Evolutionary conservation across 2,888 invertebrate genomes (phyloP), one percentile per base, ranked within the genome.

Genomic region (Pammene aurita): DNA sequence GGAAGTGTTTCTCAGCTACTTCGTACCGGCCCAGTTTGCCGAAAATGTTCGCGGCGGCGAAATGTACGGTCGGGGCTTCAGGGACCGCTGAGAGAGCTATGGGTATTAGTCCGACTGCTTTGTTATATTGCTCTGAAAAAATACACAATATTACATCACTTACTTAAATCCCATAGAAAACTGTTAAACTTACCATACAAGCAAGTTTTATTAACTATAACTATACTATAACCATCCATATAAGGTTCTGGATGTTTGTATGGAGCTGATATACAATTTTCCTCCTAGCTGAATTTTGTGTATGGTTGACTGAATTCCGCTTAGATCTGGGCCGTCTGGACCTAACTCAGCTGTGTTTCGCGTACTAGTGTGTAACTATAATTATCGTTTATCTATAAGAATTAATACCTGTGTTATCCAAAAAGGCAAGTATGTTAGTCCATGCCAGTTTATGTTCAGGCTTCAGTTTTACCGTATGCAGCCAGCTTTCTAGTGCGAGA

Each of bases 371-470:
- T 5, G 9, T 9, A 5, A 9, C 11, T 13, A n/a, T 34, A 13
- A 54, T 11, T 11, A 1, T 11, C 9, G 7, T 11, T 42, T 11
- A 9, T 10, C 6, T 10, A 2, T 10, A 2, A 55, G 14, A 41
- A 18, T 44, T 58, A 48, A 67, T 77, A 90, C 95, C 95, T 72
- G 95, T 93, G 75, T 96, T 96, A 82, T 98, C 97, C 69, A 97
- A 87, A 77, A 98, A 93, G 7, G 98, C 96, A 62, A 98, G 92
- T 80, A 97, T 94, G 83, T 99, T 99, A 56, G 96, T 97, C 99
- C 99, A 99, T 0, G 98, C 97, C 73, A 96, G 95, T 7, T 94
- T 93, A 84, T 98, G 98, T 0, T 94, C 94, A 0, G 96, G 95
- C 80, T 96, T 96, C 67, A 96, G 93, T 65, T 92, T 85, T 0